Base-by-base conservation (phyloP, 1,140 invertebrate species). In the Pachyrhynchus sulphureomaculatus region DNA sequence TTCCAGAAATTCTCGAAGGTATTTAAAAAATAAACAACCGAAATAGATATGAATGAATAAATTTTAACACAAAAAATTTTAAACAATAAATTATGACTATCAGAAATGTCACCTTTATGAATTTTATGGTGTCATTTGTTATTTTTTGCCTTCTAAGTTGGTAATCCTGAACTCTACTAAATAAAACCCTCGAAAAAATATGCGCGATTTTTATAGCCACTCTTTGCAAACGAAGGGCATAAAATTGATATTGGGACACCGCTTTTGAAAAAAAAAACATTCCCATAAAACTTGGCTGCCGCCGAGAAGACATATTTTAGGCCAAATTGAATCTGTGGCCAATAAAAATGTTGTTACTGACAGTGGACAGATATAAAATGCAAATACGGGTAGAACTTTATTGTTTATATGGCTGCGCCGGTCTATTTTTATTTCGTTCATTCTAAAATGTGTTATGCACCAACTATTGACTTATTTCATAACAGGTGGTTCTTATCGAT, bases 221-320 rank as follows among this genome's bases (percentile, higher is more conserved):
- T 54, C 51, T 54, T 54, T 42, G 51, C 36, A 41, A 54, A 41
- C 51, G 36, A 54, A 42, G 51, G 51, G 34, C 24, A 54, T 54
- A 54, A 54, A 54, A 54, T 54, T 41, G 51, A 54, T 54, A 54
- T 54, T 41, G 51, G 53, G 41, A 39, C 20, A 20, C n/a, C 29
- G 53, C 53, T 44, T 55, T 33, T n/a, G n/a, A n/a, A 32, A 34
- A 39, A 55, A 55, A 55, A 55, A 55, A 42, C 34, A 21, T 12
- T 2, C 17, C 29, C 41, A 44, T 55, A 55, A 55, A 55, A 55
- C 53, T 29, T 20, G 10, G 36, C 51, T 42, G 33, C 33, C 29
- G 15, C 10, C 33, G n/a, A n/a, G 17, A 55, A 41, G 39, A 55
- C 39, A 55, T 55, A 55, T 55, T 55, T 55, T 33, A 55, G 37